A percentile compares a stretch with the other conserved stretches of the same genome.
phyloP scores from a whole-genome alignment of 1,140 invertebrate genomes.

The Drosophila jambulina region DNA sequence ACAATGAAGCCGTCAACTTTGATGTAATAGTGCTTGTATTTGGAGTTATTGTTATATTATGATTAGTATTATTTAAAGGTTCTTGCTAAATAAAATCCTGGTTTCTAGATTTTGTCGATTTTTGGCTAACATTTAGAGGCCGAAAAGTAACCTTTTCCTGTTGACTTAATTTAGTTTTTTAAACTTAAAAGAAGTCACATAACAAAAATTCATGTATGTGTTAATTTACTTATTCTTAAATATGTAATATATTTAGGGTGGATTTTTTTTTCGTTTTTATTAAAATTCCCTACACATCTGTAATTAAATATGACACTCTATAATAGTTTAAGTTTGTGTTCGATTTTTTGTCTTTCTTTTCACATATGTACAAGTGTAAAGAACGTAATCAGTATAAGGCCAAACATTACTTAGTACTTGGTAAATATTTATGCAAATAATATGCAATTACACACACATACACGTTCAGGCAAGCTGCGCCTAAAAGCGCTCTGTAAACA shows the following conservation, averaged over 20 bases:
- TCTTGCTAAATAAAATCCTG: no score
- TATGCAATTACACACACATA: conserved; percentile 73
- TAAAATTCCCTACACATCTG: neutral
- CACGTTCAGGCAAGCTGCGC: conserved; percentile 30
- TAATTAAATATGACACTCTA: no score
- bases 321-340: conserved; percentile 5
- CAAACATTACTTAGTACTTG: conserved; percentile 55
- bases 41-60: neutral
- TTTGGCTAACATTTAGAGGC: no score
- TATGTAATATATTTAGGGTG: no score
- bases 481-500: conserved; percentile 73
- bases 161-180: no score
- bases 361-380: conserved; percentile 15
- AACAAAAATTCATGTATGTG: no score
- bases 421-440: conserved; percentile 81
- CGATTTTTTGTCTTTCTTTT: conserved; percentile 5
- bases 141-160: no score
- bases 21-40: neutral
- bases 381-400: conserved; percentile 13
- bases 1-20: neutral
- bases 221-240: neutral
- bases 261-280: no score
- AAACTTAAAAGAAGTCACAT: no score
- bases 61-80: neutral
- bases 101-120: neutral